Percentiles rank a stretch among this genome's conserved stretches.
Evolutionary conservation across 2,797 vertebrate species (phyloP).

Genomic region (Peromyscus aztecus): DNA sequence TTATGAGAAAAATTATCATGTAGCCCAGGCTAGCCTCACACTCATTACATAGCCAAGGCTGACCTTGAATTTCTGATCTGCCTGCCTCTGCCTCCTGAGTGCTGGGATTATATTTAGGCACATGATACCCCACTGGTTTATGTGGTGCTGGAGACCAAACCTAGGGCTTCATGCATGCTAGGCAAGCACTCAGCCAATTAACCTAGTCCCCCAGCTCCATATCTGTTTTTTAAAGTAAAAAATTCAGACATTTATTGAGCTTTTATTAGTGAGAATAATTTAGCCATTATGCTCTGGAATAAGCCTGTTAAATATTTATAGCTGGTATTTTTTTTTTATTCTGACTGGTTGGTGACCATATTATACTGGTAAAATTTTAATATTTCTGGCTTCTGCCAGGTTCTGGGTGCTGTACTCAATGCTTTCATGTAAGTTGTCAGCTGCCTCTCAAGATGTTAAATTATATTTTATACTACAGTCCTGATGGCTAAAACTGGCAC

Average conservation of each 20-base stretch:
- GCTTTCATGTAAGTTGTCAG: neutral
- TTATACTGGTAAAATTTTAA: conserved; percentile 16
- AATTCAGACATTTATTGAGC: conserved; percentile 7
- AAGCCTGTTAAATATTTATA: neutral
- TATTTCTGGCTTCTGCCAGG: neutral
- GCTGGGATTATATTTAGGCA: neutral
- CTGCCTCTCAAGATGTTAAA: conserved; percentile 6
- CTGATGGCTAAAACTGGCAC: neutral
- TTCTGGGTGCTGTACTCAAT: neutral
- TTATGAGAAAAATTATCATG: neutral
- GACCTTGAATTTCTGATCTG: neutral
- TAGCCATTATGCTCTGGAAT: neutral
- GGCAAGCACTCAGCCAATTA: neutral
- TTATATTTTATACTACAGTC: conserved; percentile 11
- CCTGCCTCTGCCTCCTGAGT: neutral
- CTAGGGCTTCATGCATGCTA: neutral
- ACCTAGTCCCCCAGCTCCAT: no score
- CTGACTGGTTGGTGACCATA: neutral
- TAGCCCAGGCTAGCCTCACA: neutral
- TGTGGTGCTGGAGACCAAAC: neutral
- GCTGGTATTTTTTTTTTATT: neutral
- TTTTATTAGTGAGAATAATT: conserved; percentile 41
- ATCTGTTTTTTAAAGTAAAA: neutral
- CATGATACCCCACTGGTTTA: neutral
- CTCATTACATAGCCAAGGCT: neutral